Base-by-base conservation (phyloP, 2,113 vertebrate species). In the Cairina moschata region DNA sequence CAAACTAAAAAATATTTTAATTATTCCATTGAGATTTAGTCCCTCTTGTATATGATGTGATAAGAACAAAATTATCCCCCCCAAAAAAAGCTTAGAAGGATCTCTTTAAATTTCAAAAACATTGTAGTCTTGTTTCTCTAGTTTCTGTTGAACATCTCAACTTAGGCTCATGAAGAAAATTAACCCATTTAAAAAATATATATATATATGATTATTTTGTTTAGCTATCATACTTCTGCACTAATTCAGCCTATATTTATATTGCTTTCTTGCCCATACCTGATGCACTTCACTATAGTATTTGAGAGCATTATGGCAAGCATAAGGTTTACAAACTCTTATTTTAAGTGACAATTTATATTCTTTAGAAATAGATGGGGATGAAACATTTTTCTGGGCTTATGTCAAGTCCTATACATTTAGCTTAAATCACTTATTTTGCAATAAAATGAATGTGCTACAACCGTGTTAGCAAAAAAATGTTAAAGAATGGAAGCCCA, bases 311-410 rank as follows among this genome's bases (percentile, higher is more conserved):
- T 36, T 32, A 63, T 18, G 23, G 6, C 11, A 94, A 77, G 17
- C 11, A 22, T 63, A 60, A 83, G 42, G 26, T 71, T 65, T 72
- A 25, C 17, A 56, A 38, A 6, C 6, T 60, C 20, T 36, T 54
- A 36, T 95, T 65, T 62, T 8, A 69, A 91, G 46, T 65, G 29
- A 25, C 13, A n/a, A 75, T 42, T 83, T 90, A 91, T 74, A 59
- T 69, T 94, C 31, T 86, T 91, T 73, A 72, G 40, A 94, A 94
- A 71, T 75, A 97, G 93, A 94, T 88, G 85, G 78, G 6, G 29
- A 14, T 90, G 68, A 83, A 93, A 83, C 17, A 74, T 62, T 90
- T 87, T 86, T 69, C 40, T 88, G 32, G 59, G 54, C 5, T 65
- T 77, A 74, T 32, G 6, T 77, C 85, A 95, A 80, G 90, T 77